A percentile compares a stretch with the other conserved stretches of the same genome.
Conservation (phyloP, 2,113 vertebrate genomes). For the Emydura subglobosa region DNA sequence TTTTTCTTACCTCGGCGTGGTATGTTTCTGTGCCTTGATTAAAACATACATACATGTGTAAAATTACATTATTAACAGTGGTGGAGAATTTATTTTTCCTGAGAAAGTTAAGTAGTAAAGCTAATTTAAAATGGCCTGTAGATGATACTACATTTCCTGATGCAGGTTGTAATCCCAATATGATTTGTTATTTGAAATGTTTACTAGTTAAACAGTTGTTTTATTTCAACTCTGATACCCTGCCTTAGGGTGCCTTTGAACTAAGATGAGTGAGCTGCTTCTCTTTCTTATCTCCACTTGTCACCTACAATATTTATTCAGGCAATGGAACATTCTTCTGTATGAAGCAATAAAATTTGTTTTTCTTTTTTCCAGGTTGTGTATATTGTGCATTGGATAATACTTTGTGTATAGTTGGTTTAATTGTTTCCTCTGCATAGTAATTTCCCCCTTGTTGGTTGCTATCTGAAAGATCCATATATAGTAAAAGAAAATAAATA, state of each 20-base stretch:
- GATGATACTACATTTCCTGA: background rate
- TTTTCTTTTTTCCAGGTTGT: background rate
- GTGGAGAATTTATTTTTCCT: accelerated
- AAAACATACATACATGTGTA: background rate
- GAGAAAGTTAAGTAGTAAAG: background rate
- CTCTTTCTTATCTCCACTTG: background rate
- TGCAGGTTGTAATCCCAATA: background rate
- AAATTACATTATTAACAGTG: background rate
- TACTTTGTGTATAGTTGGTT: background rate
- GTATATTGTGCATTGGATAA: background rate
- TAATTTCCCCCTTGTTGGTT: constrained; percentile 45
- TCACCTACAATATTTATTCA: accelerated
- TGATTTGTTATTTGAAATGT: background rate
- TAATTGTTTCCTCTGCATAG: background rate
- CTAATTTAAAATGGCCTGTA: background rate
- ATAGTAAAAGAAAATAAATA: constrained; percentile 28
- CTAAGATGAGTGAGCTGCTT: background rate
- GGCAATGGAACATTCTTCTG: background rate
- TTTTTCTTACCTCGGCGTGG: background rate
- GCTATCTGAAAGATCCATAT: constrained; percentile 18
- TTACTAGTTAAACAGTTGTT: background rate
- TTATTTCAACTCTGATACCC: constrained; percentile 17
- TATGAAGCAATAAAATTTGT: background rate
- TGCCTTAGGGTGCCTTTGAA: background rate
- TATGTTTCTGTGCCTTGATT: background rate